A percentile compares a stretch with the other conserved stretches of the same genome.
Evolutionary conservation across 2,797 vertebrate genomes (phyloP).

Genomic region (Sebastes steindachneri): DNA sequence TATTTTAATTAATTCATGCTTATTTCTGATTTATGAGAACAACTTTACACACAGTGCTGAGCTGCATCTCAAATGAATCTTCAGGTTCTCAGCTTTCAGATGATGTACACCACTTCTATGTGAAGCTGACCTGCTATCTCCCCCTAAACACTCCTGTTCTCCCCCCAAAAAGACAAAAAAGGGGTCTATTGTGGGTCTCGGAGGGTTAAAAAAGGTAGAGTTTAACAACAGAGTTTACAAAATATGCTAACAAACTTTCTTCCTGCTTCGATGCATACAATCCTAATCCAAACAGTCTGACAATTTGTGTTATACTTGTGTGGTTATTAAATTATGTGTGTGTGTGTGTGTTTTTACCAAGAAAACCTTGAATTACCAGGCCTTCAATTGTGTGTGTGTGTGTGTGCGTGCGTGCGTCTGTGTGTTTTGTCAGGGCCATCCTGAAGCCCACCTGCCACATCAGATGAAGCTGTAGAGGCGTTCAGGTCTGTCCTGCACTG

Average conservation of each 20-base stretch:
- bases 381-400: neutral
- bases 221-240: neutral
- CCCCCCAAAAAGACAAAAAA: too few relatives aligned
- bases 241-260: conserved; percentile 8
- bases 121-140: too few relatives aligned
- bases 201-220: too few relatives aligned
- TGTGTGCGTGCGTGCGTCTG: neutral
- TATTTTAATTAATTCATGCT: too few relatives aligned
- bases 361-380: conserved; percentile 19
- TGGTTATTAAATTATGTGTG: neutral
- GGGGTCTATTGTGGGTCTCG: too few relatives aligned
- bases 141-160: too few relatives aligned
- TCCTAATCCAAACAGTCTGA: neutral
- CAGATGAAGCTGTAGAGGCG: conserved; percentile 61
- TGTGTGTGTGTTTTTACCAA: neutral
- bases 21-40: too few relatives aligned
- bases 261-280: neutral
- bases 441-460: conserved; percentile 66
- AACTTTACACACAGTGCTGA: too few relatives aligned
- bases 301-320: neutral
- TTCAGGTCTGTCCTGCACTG: conserved; percentile 55
- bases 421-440: conserved; percentile 33
- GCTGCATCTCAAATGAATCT: too few relatives aligned
- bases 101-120: too few relatives aligned
- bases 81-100: too few relatives aligned